Conservation (phyloP, 2,113 vertebrate species). For the Probosciger aterrimus region DNA sequence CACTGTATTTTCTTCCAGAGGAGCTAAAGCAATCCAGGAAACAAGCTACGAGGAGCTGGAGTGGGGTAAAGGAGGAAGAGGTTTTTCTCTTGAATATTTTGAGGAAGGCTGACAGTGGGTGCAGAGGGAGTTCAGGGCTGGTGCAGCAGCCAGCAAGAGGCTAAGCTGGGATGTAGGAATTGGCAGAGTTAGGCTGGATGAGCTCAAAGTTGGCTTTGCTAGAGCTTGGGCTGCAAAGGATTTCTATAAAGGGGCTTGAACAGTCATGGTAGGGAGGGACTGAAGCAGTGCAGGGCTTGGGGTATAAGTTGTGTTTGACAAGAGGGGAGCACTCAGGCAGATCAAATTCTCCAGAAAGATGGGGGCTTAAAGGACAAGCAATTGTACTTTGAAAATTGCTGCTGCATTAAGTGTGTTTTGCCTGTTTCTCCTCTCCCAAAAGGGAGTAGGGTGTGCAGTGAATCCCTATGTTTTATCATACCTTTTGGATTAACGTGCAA, state of each 20-base stretch:
- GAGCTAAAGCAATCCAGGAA: background rate
- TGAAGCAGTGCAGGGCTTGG: background rate
- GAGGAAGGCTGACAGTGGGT: accelerated
- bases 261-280: background rate
- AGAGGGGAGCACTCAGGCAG: background rate
- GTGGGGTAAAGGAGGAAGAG: background rate
- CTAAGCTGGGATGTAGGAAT: background rate
- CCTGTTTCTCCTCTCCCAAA: background rate
- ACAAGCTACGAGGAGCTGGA: background rate
- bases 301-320: background rate
- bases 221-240: background rate
- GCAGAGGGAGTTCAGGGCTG: background rate
- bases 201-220: background rate
- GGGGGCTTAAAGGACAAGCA: background rate
- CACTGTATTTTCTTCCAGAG: background rate
- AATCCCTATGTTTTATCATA: background rate
- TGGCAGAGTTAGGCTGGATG: background rate
- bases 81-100: background rate
- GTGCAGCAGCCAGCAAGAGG: background rate
- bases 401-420: background rate
- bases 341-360: background rate
- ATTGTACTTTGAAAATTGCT: background rate
- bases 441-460: background rate
- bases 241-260: background rate
- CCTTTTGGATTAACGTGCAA: background rate